Percentiles rank a stretch among this genome's conserved stretches.
phyloP scores from a whole-genome alignment of 2,888 invertebrate species.

The Pachymerium ferrugineum region DNA sequence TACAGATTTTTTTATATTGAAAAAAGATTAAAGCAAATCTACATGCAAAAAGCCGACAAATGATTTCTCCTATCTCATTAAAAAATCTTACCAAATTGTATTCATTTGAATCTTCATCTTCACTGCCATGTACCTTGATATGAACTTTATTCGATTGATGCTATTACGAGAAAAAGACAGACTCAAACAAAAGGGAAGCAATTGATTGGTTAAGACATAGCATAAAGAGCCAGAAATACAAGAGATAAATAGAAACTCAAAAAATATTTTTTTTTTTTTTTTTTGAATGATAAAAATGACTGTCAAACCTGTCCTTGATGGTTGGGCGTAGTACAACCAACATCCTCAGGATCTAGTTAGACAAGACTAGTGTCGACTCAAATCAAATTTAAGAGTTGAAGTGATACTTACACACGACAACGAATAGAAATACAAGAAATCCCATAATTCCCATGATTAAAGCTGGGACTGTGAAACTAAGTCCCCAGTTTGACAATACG shows the following conservation, averaged over 20 bases:
- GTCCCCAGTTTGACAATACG: slow-evolving; percentile 81
- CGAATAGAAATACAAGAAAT: slow-evolving; percentile 70
- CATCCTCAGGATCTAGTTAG: slow-evolving; percentile 61
- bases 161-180: background rate
- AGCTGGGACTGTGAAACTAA: slow-evolving; percentile 88
- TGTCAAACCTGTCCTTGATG: slow-evolving; percentile 36
- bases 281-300: background rate
- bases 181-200: background rate
- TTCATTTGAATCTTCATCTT: background rate
- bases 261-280: no score
- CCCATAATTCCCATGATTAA: slow-evolving; percentile 67
- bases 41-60: background rate
- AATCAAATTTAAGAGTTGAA: background rate
- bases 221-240: background rate
- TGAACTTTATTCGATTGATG: background rate
- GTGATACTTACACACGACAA: slow-evolving; percentile 59
- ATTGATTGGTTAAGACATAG: background rate
- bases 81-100: background rate
- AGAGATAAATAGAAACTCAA: background rate
- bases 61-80: background rate
- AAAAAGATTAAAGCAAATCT: background rate
- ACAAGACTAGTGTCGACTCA: background rate
- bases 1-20: no score
- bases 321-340: slow-evolving; percentile 56
- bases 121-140: background rate